A percentile compares a stretch with the other conserved stretches of the same genome.
These are phyloP conservation scores for Chrysoperla carnea DNA, from an alignment of 1,140 invertebrate genomes.

Conservation along the genomic window DNA sequence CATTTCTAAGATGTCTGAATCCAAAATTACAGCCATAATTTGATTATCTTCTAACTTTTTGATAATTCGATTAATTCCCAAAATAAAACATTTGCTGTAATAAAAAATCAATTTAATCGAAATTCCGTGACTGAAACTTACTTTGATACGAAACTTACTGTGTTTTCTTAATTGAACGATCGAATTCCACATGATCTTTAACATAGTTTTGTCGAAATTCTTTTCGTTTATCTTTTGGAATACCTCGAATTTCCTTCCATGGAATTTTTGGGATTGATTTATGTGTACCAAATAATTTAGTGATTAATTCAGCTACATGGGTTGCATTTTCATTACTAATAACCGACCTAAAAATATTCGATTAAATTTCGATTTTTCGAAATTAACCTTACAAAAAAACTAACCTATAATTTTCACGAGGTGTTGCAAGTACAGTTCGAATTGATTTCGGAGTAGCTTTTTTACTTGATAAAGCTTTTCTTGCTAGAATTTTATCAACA, in stretches of 20 bases:
- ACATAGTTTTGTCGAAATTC: background rate
- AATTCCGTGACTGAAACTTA: no score
- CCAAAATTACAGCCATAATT: no score
- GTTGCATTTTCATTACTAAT: background rate
- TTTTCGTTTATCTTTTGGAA: background rate
- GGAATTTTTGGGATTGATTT: background rate
- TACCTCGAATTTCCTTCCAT: background rate
- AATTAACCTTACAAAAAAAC: background rate
- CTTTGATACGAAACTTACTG: no score
- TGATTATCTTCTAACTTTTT: no score
- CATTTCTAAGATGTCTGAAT: no score
- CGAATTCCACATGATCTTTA: no score
- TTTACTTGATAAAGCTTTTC: background rate
- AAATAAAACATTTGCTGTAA: no score
- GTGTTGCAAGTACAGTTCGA: background rate
- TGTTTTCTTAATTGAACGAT: no score
- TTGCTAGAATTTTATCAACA: background rate
- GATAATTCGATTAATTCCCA: no score
- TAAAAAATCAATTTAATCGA: no score
- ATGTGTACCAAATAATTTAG: background rate
- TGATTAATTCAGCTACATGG: background rate
- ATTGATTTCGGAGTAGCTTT: background rate
- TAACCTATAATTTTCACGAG: background rate
- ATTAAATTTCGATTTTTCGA: no score
- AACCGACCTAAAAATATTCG: background rate